phyloP scores from a whole-genome alignment of 2,113 vertebrate genomes.

The Gadus macrocephalus region DNA sequence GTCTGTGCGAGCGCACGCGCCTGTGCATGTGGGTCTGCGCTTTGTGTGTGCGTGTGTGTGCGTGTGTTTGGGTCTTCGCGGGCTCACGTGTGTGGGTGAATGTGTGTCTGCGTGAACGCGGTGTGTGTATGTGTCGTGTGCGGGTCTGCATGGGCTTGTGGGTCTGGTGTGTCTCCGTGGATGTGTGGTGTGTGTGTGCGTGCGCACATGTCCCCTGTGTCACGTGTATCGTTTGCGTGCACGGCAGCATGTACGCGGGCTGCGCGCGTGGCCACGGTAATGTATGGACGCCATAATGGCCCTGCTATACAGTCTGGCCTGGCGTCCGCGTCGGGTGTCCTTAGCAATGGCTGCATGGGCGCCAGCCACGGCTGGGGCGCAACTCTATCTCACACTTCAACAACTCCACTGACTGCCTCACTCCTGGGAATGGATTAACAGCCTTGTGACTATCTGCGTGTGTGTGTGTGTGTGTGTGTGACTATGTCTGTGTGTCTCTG shows the following conservation, averaged over 20 bases:
- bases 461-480: not conserved
- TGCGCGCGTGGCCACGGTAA: not conserved
- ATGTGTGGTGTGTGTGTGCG: too few relatives aligned
- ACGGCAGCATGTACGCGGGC: too few relatives aligned
- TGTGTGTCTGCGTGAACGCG: constrained; percentile 14
- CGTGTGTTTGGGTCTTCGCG: not conserved
- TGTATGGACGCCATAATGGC: constrained; percentile 2
- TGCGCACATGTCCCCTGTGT: too few relatives aligned
- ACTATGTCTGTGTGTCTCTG: not conserved
- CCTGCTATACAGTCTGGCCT: not conserved
- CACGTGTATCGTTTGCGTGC: too few relatives aligned
- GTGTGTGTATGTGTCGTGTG: not conserved
- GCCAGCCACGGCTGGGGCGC: constrained; percentile 69
- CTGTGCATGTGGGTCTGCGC: constrained; percentile 59
- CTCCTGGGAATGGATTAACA: constrained; percentile 42
- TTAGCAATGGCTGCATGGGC: constrained; percentile 46
- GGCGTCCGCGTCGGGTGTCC: too few relatives aligned
- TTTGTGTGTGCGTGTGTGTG: not conserved
- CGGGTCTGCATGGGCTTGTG: too few relatives aligned
- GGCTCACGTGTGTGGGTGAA: constrained; percentile 57
- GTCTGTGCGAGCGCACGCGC: constrained; percentile 77
- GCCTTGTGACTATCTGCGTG: not conserved
- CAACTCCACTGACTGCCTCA: constrained; percentile 53
- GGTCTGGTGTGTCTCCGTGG: too few relatives aligned
- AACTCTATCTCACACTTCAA: constrained; percentile 58